Evolutionary conservation across 2,888 invertebrate species (phyloP), one percentile per base, ranked within the genome.

Genomic region (Drosophila rellima): DNA sequence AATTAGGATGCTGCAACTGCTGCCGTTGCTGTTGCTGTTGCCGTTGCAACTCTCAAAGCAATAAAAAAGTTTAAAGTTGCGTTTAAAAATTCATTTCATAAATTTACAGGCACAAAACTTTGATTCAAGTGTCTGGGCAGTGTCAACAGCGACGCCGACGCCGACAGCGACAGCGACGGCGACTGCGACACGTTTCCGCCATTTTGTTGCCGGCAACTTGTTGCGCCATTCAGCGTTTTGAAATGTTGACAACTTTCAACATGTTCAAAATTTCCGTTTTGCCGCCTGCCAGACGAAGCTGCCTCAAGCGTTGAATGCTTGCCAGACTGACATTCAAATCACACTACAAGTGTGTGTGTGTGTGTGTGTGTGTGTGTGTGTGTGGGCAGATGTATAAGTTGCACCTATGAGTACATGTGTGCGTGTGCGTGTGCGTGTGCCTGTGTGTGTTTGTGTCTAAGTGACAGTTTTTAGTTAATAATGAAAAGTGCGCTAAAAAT

Each of bases 1-100:
- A 86, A 86, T 88, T 85, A 85, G 85, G 83, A 85, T 80, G 75
- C 69, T 61, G 78, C 70, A 54, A 64, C 42, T 40, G 47, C 40
- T 13, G 39, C 59, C n/a, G n/a, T n/a, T n/a, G n/a, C n/a, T n/a
- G n/a, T n/a, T n/a, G 37, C 52, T 31, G 63, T 55, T 20, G 23
- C 56, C 33, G 60, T 48, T 29, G 59, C 70, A 70, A 67, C 75
- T 82, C 85, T 68, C 80, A 50, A 26, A 60, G 81, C 88, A 88
- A 86, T 88, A 86, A 86, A 86, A 85, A 86, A 88, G 70, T 86
- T 86, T 81, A 78, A 85, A 83, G 80, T 88, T 85, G 59, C 79
- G 75, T 81, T 85, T 85, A 85, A 88, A 85, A 68, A 85, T 86
- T 63, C 82, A 86, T 83, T 86, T 71, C 82, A 86, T 76, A 85